phyloP scores from a whole-genome alignment of 2,113 vertebrate genomes.

The Plotosus lineatus region DNA sequence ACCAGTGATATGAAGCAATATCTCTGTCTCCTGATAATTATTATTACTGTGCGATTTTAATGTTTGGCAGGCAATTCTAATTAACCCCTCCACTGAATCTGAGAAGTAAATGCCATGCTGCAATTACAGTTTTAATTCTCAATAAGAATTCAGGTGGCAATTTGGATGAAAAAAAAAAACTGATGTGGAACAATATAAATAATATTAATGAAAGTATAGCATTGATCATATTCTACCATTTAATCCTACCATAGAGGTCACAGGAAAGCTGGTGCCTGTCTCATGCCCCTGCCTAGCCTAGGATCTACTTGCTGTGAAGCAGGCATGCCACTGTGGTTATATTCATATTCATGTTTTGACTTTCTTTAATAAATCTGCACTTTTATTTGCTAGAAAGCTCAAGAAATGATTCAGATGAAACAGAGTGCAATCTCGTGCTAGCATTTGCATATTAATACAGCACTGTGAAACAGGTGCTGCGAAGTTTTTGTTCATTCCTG shows the following conservation, averaged over 20 bases:
- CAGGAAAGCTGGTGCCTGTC: too few relatives aligned
- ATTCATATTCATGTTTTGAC: not conserved
- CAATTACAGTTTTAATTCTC: slow-evolving; percentile 24
- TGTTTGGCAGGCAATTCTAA: slow-evolving; percentile 37
- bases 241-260: too few relatives aligned
- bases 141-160: slow-evolving; percentile 34
- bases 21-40: slow-evolving; percentile 20
- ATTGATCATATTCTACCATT: slow-evolving; percentile 5
- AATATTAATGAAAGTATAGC: not conserved
- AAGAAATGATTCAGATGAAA: slow-evolving; percentile 2
- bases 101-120: slow-evolving; percentile 20
- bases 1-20: slow-evolving; percentile 18
- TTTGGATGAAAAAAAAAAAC: not conserved
- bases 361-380: not conserved
- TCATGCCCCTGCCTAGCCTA: too few relatives aligned
- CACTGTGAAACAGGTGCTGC: slow-evolving; percentile 9
- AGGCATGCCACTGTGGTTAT: too few relatives aligned
- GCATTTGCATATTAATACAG: slow-evolving; percentile 34
- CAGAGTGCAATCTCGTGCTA: not conserved
- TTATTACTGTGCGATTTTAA: slow-evolving; percentile 41
- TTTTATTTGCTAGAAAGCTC: not conserved
- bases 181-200: slow-evolving; percentile 5
- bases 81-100: slow-evolving; percentile 29
- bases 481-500: not conserved
- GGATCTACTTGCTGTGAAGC: too few relatives aligned